A percentile compares a stretch with the other conserved stretches of the same genome.
Evolutionary conservation across 2,113 vertebrate genomes (phyloP).

Genomic region (Scomber colias): DNA sequence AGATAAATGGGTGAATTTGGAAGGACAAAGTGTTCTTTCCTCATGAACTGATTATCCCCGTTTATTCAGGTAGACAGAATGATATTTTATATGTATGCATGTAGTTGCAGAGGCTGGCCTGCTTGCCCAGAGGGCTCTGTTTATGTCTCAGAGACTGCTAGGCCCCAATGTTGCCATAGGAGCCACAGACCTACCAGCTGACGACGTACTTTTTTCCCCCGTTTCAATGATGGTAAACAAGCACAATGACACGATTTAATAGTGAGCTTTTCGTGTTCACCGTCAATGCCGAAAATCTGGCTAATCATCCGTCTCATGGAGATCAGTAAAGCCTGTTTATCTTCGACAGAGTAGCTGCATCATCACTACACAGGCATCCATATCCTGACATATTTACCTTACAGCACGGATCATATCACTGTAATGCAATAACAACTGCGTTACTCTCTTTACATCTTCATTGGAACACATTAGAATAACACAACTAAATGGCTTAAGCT

Average conservation of each 20-base stretch:
- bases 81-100: constrained; percentile 27
- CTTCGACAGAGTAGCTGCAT: constrained; percentile 61
- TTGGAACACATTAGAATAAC: background rate
- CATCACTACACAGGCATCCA: constrained; percentile 60
- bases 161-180: constrained; percentile 71
- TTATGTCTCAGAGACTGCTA: constrained; percentile 68
- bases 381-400: constrained; percentile 27
- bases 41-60: background rate
- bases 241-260: constrained; percentile 2
- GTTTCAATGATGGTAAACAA: constrained; percentile 26
- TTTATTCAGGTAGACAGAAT: background rate
- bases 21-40: background rate
- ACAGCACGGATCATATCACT: background rate
- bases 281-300: background rate
- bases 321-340: constrained; percentile 35
- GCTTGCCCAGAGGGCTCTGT: constrained; percentile 55
- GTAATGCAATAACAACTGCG: background rate
- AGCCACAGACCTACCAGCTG: constrained; percentile 53
- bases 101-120: constrained; percentile 57
- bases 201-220: constrained; percentile 30
- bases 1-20: background rate
- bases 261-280: background rate
- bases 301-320: background rate
- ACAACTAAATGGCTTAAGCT: background rate
- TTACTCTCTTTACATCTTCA: background rate